Base-by-base conservation (phyloP, 2,888 invertebrate genomes). In the Andrena minutula region DNA sequence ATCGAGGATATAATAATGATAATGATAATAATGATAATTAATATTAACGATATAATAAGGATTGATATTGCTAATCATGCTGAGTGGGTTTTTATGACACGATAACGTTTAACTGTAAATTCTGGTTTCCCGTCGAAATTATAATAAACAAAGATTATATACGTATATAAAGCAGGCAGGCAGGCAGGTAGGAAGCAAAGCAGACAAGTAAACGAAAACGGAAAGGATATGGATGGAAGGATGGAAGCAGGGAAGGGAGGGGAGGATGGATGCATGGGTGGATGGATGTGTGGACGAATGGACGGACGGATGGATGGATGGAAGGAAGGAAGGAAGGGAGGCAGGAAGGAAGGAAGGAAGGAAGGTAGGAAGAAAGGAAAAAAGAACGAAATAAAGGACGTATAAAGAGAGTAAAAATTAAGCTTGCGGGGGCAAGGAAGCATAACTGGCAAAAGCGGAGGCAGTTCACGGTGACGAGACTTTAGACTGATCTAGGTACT, bases 401-500 rank as follows among this genome's bases (percentile, higher is more conserved):
- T 74, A 76, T 61, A 71, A 69, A 75, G 65, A 60, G 63, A 74
- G 56, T 74, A 89, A 83, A 82, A 86, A 82, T 85, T 89, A 85
- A 90, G 91, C 91, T 92, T 91, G 91, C 91, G 92, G 91, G 92
- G 92, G 91, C 91, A 90, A 91, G 91, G 89, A 90, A 87, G 89
- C 87, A 90, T 87, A 85, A 87, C 86, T 86, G 89, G 88, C 87
- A 86, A 89, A 92, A 91, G 93, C 93, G 89, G 92, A 93, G 89
- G 91, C 93, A 93, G 93, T 92, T 93, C 92, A 92, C 93, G 92
- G 93, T 93, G 90, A 93, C 93, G 94, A 93, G 93, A 94, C 93
- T 93, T 93, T 93, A 94, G 94, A 94, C 94, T 94, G 94, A 94
- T 93, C 93, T 94, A 92, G 86, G 93, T 94, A 93, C 93, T 94